Percentiles rank a stretch among this genome's conserved stretches.
Conservation (phyloP, 92 coral and sea anemone genomes). For the Desmophyllum pertusum region DNA sequence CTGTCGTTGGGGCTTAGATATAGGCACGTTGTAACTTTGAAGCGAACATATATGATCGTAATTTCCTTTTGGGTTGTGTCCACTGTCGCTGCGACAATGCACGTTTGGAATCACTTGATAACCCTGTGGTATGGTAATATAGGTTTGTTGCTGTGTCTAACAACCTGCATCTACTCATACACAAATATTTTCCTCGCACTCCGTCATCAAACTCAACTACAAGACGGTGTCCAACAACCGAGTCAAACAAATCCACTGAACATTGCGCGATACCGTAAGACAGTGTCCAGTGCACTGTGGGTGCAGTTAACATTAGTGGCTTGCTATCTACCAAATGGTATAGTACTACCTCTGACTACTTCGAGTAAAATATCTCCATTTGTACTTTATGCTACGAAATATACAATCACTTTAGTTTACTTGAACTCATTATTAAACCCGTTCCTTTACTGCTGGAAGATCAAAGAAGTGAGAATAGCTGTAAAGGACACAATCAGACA, state of each 20-base stretch:
- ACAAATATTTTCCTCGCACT: neutral
- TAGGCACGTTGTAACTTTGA: conserved; percentile 23
- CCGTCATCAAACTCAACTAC: neutral
- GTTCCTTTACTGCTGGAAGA: conserved; percentile 2
- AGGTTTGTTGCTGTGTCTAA: neutral
- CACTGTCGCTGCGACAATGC: neutral
- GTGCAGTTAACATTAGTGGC: conserved; percentile 14
- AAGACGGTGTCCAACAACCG: neutral
- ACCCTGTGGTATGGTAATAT: neutral
- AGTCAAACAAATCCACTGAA: neutral
- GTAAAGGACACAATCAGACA: neutral
- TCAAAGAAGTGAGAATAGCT: neutral
- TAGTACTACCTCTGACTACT: neutral
- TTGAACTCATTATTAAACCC: neutral
- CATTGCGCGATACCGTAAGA: neutral
- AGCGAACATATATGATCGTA: neutral
- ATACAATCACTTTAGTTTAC: neutral
- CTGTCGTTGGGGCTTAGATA: conserved; percentile 11
- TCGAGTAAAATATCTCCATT: neutral
- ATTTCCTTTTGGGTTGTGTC: neutral
- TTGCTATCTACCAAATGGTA: conserved; percentile 6
- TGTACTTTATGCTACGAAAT: neutral
- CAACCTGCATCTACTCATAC: neutral
- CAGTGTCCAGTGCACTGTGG: conserved; percentile 16
- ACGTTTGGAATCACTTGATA: neutral